Conservation (phyloP, 2,888 invertebrate species). For the Hedychridium roseum region DNA sequence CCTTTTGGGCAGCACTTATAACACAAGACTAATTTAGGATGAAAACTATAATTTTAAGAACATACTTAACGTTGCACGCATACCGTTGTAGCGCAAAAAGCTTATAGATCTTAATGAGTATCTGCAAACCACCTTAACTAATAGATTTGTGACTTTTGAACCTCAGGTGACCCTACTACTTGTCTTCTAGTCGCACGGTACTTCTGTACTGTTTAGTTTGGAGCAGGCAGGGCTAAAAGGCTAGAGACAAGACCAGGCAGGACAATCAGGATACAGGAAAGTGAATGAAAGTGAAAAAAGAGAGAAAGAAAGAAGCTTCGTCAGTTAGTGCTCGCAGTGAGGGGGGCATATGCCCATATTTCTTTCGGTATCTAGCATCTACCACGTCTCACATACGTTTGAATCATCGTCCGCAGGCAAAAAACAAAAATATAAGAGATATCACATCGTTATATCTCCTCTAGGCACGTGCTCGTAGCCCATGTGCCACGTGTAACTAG, state of each 20-base stretch:
- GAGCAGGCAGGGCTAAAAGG: conserved; percentile 63
- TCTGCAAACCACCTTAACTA: conserved; percentile 48
- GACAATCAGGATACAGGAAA: conserved; percentile 60
- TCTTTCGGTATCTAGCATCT: conserved; percentile 42
- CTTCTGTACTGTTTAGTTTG: conserved; percentile 62
- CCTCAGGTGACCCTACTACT: conserved; percentile 63
- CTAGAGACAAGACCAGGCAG: conserved; percentile 54
- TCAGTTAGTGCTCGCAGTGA: conserved; percentile 57
- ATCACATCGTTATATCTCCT: too few species aligned
- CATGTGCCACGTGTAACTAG: too few species aligned
- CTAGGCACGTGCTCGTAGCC: too few species aligned
- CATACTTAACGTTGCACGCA: conserved; percentile 13
- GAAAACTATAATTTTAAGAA: too few species aligned
- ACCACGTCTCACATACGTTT: conserved; percentile 44
- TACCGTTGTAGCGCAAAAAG: conserved; percentile 24
- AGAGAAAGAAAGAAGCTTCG: conserved; percentile 55
- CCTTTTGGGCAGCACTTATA: too few species aligned
- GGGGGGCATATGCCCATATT: conserved; percentile 54
- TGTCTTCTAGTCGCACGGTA: conserved; percentile 64
- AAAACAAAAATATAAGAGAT: too few species aligned
- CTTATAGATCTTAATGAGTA: conserved; percentile 40
- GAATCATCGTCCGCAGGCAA: conserved; percentile 31
- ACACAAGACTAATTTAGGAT: too few species aligned
- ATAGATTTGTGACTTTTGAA: conserved; percentile 62
- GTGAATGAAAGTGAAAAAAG: too few species aligned